phyloP scores from a whole-genome alignment of 2,113 vertebrate species.

The Hemibagrus wyckioides region DNA sequence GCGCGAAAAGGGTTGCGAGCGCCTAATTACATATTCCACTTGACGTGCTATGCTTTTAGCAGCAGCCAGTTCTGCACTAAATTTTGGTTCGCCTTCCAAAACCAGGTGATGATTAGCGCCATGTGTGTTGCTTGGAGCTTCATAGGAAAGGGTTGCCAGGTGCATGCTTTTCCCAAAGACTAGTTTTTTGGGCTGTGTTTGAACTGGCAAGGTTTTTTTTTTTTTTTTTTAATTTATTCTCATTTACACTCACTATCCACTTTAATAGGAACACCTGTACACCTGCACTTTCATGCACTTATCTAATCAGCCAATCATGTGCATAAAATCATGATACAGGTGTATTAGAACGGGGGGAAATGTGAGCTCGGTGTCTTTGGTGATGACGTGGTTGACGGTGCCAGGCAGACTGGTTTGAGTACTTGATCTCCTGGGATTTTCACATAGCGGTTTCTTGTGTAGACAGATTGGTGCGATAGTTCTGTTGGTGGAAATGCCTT shows the following conservation, averaged over 20 bases:
- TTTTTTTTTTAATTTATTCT: background rate
- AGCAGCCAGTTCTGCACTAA: background rate
- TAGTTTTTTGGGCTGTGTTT: background rate
- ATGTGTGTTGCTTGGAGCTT: background rate
- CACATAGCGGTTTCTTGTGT: background rate
- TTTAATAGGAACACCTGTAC: constrained; percentile 1
- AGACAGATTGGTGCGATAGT: background rate
- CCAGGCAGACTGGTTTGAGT: background rate
- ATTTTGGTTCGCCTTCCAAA: background rate
- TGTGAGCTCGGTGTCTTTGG: background rate
- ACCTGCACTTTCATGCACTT: background rate
- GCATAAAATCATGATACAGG: background rate
- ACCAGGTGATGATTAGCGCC: background rate
- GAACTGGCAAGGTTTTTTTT: no score
- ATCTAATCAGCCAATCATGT: background rate
- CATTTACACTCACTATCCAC: background rate
- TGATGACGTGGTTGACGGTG: background rate
- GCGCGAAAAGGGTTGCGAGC: background rate
- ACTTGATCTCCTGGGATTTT: background rate
- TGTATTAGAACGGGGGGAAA: background rate
- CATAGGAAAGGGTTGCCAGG: background rate
- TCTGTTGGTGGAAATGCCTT: background rate
- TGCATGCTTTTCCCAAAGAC: background rate
- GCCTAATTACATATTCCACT: background rate
- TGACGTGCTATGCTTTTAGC: background rate